Conservation (phyloP, 2,797 vertebrate genomes). For the Etheostoma perlongum region DNA sequence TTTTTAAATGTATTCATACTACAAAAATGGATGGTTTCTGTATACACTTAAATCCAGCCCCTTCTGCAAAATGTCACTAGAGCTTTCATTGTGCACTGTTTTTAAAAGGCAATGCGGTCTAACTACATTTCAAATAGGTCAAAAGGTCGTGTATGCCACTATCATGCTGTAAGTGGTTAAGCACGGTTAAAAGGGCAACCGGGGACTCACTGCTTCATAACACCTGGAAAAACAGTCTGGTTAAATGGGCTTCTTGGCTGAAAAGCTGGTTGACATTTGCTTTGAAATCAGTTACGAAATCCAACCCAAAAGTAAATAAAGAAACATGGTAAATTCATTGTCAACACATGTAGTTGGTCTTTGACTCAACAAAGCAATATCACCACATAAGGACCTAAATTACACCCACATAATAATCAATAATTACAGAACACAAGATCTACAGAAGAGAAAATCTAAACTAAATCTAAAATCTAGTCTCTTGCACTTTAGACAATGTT, state of each 20-base stretch:
- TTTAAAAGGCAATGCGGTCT: constrained; percentile 63
- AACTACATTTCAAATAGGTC: constrained; percentile 66
- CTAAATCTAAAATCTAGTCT: background rate
- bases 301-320: background rate
- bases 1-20: constrained; percentile 32
- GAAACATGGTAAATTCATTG: background rate
- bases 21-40: constrained; percentile 46
- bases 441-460: background rate
- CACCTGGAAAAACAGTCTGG: constrained; percentile 29
- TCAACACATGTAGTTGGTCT: background rate
- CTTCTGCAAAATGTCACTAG: constrained; percentile 69
- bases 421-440: background rate
- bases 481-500: background rate
- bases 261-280: constrained; percentile 25
- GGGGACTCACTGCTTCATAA: constrained; percentile 25
- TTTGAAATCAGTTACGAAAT: constrained; percentile 20
- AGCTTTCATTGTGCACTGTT: constrained; percentile 53
- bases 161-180: constrained; percentile 36
- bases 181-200: constrained; percentile 50
- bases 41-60: constrained; percentile 53
- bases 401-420: background rate
- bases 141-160: constrained; percentile 54
- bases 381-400: background rate
- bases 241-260: constrained; percentile 4
- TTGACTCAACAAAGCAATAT: background rate